Percentiles rank a stretch among this genome's conserved stretches.
These are phyloP conservation scores for Poeciliopsis gracilis DNA, from an alignment of 2,797 vertebrate genomes.

Conservation along the genomic window DNA sequence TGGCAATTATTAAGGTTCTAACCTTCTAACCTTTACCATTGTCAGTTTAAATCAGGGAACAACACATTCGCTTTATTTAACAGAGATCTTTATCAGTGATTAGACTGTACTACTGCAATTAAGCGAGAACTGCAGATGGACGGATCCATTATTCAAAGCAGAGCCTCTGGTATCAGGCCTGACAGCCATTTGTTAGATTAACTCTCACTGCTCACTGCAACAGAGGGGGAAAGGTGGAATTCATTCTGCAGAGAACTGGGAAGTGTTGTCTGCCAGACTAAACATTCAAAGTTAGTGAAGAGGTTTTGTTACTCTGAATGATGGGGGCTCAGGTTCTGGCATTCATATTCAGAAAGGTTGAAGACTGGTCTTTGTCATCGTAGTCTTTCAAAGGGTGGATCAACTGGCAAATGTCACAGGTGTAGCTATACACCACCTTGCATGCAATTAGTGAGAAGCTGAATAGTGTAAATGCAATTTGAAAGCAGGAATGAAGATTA, in stretches of 20 bases:
- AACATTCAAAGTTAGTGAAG: slow-evolving; percentile 1
- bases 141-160: slow-evolving; percentile 72
- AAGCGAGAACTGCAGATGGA: slow-evolving; percentile 53
- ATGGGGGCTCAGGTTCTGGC: background rate
- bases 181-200: slow-evolving; percentile 78
- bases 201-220: slow-evolving; percentile 66
- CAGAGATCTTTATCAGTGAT: slow-evolving; percentile 50
- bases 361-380: slow-evolving; percentile 14
- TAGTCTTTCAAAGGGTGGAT: slow-evolving; percentile 16
- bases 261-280: slow-evolving; percentile 26
- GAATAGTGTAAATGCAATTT: slow-evolving; percentile 8
- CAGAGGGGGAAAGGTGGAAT: slow-evolving; percentile 34
- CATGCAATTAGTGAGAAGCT: slow-evolving; percentile 9
- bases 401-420: slow-evolving; percentile 44
- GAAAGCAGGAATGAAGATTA: slow-evolving; percentile 18
- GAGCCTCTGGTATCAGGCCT: slow-evolving; percentile 53
- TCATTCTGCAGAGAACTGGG: slow-evolving; percentile 37
- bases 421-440: slow-evolving; percentile 21
- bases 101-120: slow-evolving; percentile 49
- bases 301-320: slow-evolving; percentile 12
- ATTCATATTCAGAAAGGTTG: slow-evolving; percentile 43
- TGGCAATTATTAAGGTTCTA: background rate
- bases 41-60: slow-evolving; percentile 31
- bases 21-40: slow-evolving; percentile 41
- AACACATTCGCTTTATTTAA: slow-evolving; percentile 54